Evolutionary conservation across 2,797 vertebrate species (phyloP).

Genomic region (Chaunax sp.): DNA sequence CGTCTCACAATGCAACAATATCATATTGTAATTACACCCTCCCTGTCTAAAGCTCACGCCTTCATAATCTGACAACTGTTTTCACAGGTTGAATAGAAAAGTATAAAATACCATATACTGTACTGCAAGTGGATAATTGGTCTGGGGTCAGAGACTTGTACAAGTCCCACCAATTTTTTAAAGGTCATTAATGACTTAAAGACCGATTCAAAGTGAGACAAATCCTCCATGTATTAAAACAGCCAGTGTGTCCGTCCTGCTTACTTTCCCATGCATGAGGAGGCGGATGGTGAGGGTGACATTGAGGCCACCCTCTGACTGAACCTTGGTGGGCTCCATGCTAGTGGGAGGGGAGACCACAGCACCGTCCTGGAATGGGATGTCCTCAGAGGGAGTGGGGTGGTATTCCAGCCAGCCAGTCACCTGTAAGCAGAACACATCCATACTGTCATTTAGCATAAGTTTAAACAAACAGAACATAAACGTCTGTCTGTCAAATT

Average conservation of each 20-base stretch:
- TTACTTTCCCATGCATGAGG: conserved; percentile 91
- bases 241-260: conserved; percentile 10
- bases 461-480: too few relatives aligned
- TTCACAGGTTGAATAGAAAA: not conserved
- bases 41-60: too few relatives aligned
- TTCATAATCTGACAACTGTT: not conserved
- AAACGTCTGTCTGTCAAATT: too few relatives aligned
- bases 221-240: not conserved
- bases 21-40: not conserved
- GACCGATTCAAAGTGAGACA: not conserved
- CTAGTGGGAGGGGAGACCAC: conserved; percentile 68
- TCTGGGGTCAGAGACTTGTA: not conserved
- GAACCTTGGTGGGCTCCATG: conserved; percentile 95
- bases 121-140: not conserved
- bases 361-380: conserved; percentile 63
- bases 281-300: conserved; percentile 96
- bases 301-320: conserved; percentile 95
- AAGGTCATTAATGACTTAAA: not conserved
- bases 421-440: conserved; percentile 68
- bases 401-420: conserved; percentile 79
- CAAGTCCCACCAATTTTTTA: not conserved
- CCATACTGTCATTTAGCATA: not conserved
- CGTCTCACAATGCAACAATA: not conserved
- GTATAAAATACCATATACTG: not conserved
- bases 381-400: conserved; percentile 71